Evolutionary conservation across 64 coral and sea anemone genomes (phyloP).

Genomic region (Astreopora myriophthalma): DNA sequence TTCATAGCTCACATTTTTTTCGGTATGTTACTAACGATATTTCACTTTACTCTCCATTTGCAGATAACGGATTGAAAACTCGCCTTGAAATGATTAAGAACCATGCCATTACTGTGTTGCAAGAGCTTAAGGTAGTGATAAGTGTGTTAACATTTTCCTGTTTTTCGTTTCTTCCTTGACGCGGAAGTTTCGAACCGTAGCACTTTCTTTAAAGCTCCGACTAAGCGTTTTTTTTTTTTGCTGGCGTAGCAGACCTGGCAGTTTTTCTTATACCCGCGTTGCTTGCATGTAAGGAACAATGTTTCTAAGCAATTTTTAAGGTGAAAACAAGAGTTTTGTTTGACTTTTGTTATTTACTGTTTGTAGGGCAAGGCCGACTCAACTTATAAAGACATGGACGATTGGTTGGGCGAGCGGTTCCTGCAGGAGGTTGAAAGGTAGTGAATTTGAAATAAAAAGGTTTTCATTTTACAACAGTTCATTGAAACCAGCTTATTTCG

Average conservation of each 20-base stretch:
- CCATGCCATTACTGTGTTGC: constrained; percentile 82
- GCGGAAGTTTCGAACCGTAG: too few relatives aligned
- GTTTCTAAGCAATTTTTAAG: too few relatives aligned
- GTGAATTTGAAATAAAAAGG: too few relatives aligned
- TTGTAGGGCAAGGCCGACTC: constrained; percentile 76
- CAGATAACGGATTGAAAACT: constrained; percentile 83
- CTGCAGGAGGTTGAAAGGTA: constrained; percentile 96
- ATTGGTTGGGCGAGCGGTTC: constrained; percentile 93
- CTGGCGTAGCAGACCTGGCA: too few relatives aligned
- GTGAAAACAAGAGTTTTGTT: background rate
- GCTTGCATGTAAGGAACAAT: too few relatives aligned
- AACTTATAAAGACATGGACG: constrained; percentile 92
- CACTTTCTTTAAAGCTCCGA: too few relatives aligned
- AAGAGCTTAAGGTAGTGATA: constrained; percentile 87
- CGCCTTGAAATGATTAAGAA: constrained; percentile 88
- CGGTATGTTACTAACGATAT: background rate
- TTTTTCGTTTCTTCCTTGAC: background rate
- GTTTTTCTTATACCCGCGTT: too few relatives aligned
- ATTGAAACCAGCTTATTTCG: too few relatives aligned
- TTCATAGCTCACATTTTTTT: background rate
- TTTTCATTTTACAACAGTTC: too few relatives aligned
- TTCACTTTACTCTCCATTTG: background rate
- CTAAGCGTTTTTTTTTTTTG: too few relatives aligned
- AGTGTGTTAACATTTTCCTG: background rate
- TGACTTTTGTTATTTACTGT: background rate